These are phyloP conservation scores for Anthrax anthrax DNA, from an alignment of 2,888 invertebrate genomes.

Conservation along the genomic window DNA sequence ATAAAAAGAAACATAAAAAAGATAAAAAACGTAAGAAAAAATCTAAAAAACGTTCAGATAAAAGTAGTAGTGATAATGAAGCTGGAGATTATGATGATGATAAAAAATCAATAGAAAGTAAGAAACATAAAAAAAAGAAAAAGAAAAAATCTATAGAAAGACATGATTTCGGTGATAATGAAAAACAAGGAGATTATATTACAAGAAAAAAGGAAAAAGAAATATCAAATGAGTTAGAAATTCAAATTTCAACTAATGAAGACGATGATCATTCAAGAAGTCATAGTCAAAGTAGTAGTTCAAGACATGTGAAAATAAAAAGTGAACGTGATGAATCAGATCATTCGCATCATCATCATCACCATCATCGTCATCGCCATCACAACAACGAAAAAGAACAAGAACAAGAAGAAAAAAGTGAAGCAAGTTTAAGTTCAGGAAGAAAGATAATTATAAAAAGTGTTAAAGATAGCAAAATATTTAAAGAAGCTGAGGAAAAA, in stretches of 20 bases:
- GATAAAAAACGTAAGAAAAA: conserved; percentile 31
- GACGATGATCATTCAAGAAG: conserved; percentile 2
- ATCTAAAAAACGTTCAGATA: conserved; percentile 14
- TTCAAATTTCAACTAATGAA: conserved; percentile 11
- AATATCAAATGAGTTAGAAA: conserved; percentile 8
- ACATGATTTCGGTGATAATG: conserved; percentile 22
- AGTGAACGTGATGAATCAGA: conserved; percentile 2
- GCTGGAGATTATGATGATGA: conserved; percentile 10
- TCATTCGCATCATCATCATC: neutral
- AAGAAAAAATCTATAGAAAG: conserved; percentile 12
- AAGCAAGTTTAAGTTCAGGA: too few species aligned
- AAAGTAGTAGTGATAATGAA: conserved; percentile 17
- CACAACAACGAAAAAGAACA: conserved; percentile 19
- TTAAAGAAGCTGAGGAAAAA: conserved; percentile 47
- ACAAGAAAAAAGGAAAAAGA: neutral
- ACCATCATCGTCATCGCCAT: neutral
- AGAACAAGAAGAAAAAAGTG: conserved; percentile 5
- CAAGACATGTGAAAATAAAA: conserved; percentile 10
- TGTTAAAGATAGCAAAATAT: conserved; percentile 50
- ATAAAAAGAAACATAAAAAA: conserved; percentile 26
- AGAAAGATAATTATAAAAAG: conserved; percentile 51
- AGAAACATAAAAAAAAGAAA: conserved; percentile 18
- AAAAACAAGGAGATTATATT: conserved; percentile 15
- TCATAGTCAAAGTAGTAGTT: conserved; percentile 7
- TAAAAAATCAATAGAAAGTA: neutral